These are phyloP conservation scores for Araneus ventricosus DNA, from an alignment of 1,140 invertebrate genomes.

Conservation along the genomic window DNA sequence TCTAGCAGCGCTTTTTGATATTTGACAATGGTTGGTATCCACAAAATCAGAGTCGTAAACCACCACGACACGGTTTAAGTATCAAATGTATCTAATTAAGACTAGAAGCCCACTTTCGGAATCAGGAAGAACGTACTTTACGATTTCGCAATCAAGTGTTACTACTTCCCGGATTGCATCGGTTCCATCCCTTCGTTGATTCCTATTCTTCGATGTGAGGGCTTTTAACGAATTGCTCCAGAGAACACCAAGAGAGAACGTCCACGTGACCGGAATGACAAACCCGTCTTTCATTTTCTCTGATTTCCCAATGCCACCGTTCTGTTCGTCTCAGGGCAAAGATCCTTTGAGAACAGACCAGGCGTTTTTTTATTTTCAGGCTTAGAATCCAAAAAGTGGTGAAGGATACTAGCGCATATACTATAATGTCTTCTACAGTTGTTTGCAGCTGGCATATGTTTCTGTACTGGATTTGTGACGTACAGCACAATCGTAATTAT, in stretches of 20 bases:
- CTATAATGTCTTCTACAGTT: no score
- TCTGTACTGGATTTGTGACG: no score
- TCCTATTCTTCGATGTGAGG: slow-evolving; percentile 6
- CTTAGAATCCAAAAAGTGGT: no score
- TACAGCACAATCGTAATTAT: no score
- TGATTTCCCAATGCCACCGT: slow-evolving; percentile 32
- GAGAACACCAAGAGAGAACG: neutral
- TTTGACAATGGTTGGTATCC: no score
- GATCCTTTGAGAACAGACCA: neutral
- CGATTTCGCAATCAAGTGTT: neutral
- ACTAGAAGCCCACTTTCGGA: neutral
- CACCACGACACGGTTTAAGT: neutral
- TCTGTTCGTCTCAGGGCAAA: neutral
- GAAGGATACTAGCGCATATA: no score
- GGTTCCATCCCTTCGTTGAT: neutral
- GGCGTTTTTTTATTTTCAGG: no score
- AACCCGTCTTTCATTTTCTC: neutral
- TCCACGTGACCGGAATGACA: slow-evolving; percentile 25
- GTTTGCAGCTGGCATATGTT: no score
- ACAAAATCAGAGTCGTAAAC: neutral
- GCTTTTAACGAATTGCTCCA: slow-evolving; percentile 40
- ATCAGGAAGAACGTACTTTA: neutral
- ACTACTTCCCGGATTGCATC: neutral
- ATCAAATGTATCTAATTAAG: neutral
- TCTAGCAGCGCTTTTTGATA: no score